Conservation (phyloP, 1,140 invertebrate species). For the Adelges cooleyi region DNA sequence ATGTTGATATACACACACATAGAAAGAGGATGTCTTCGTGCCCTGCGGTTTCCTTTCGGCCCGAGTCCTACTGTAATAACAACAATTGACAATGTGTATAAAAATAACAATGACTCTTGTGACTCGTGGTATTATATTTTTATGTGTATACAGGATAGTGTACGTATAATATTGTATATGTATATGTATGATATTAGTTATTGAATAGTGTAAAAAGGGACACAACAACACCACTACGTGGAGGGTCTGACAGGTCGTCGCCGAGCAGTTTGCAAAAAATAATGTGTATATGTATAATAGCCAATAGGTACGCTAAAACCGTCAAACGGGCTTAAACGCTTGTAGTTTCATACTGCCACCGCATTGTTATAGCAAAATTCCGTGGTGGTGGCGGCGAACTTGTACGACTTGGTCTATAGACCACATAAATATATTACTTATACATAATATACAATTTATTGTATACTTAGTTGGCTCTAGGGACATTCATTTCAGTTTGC, state of each 20-base stretch:
- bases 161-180: not conserved
- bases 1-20: too few species aligned
- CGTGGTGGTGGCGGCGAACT: not conserved
- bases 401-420: too few species aligned
- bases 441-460: too few species aligned
- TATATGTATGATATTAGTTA: not conserved
- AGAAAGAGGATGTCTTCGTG: not conserved
- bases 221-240: not conserved
- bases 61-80: slow-evolving; percentile 12
- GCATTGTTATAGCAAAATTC: slow-evolving; percentile 1
- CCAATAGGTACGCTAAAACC: not conserved
- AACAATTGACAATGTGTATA: slow-evolving; percentile 12
- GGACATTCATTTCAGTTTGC: too few species aligned
- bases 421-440: too few species aligned
- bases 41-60: not conserved
- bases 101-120: slow-evolving; percentile 6
- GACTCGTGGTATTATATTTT: slow-evolving; percentile 17
- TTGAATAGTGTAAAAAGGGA: slow-evolving; percentile 10
- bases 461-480: too few species aligned
- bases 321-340: slow-evolving; percentile 9
- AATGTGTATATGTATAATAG: too few species aligned
- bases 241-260: slow-evolving; percentile 23
- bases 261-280: slow-evolving; percentile 1
- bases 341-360: not conserved
- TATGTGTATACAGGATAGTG: not conserved